phyloP scores from a whole-genome alignment of 2,113 vertebrate species.

The Crypturellus undulatus region DNA sequence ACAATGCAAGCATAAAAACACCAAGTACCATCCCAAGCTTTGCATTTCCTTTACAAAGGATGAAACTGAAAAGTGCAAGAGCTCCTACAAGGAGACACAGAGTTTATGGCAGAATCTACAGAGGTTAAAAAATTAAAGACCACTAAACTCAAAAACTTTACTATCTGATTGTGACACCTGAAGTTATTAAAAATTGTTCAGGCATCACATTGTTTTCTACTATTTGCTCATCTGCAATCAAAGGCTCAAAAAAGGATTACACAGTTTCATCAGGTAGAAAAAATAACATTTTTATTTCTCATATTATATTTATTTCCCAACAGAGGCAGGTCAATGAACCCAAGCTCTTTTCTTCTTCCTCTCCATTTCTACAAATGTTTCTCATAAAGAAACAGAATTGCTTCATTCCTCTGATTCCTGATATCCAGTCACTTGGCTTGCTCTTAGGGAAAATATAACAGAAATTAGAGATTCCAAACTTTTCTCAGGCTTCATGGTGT shows the following conservation, averaged over 20 bases:
- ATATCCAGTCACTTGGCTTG: not conserved
- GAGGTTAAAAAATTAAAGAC: no score
- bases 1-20: not conserved
- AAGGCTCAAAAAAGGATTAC: not conserved
- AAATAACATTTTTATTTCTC: not conserved
- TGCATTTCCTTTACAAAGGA: no score
- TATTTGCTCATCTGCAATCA: not conserved
- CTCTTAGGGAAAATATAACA: not conserved
- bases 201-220: not conserved
- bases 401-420: not conserved
- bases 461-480: not conserved
- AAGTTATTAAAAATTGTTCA: not conserved
- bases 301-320: not conserved
- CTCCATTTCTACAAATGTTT: not conserved
- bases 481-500: not conserved
- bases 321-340: not conserved
- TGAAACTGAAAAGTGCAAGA: not conserved
- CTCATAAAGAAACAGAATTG: not conserved
- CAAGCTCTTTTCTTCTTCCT: not conserved
- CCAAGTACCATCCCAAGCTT: no score
- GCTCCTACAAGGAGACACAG: not conserved
- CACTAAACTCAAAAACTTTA: not conserved
- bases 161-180: not conserved
- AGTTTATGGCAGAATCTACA: not conserved
- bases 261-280: not conserved